Percentiles rank a stretch among this genome's conserved stretches.
Evolutionary conservation across 1,140 invertebrate species (phyloP).

Genomic region (Rhopalosiphum padi): DNA sequence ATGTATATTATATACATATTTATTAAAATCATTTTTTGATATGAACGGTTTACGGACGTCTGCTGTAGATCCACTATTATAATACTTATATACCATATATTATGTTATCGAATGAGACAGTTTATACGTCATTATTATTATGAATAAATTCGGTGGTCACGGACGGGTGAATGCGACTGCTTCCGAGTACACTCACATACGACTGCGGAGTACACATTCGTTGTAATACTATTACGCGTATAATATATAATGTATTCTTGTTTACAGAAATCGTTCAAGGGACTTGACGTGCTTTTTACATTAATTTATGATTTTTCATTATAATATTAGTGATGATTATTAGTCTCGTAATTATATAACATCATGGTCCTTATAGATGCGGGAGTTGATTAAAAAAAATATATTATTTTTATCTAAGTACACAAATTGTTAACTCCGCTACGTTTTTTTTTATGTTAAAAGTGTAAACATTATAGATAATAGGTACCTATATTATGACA

Average conservation of each 20-base stretch:
- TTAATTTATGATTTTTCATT: not conserved
- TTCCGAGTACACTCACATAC: not conserved
- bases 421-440: not conserved
- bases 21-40: not conserved
- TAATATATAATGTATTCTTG: not conserved
- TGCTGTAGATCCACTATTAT: not conserved
- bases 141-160: not conserved
- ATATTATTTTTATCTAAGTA: not conserved
- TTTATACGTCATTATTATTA: not conserved
- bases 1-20: not conserved
- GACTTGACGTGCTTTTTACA: not conserved
- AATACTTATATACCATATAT: not conserved
- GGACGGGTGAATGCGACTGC: not conserved
- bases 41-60: not conserved
- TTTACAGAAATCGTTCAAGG: constrained; percentile 2
- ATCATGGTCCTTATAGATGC: not conserved
- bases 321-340: not conserved
- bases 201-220: not conserved
- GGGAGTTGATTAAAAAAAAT: not conserved
- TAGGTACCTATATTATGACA: not conserved
- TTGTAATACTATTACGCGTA: not conserved
- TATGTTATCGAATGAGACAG: not conserved
- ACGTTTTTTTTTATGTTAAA: not conserved
- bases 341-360: not conserved
- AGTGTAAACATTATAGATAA: not conserved